phyloP scores from a whole-genome alignment of 2,113 vertebrate genomes.

The Sclerurus mexicanus region DNA sequence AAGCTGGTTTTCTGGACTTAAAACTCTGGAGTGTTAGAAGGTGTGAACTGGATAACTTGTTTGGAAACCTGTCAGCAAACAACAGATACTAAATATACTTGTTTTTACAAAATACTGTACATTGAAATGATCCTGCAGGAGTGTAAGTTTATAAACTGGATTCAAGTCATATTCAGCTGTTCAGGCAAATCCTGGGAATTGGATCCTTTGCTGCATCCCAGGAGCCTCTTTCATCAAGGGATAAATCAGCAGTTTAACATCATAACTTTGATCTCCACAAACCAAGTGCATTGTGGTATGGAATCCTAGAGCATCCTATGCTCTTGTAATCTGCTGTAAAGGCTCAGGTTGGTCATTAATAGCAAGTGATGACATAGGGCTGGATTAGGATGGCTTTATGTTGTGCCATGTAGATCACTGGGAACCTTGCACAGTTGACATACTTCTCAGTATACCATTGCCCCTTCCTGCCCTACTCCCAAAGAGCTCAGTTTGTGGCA shows the following conservation, averaged over 20 bases:
- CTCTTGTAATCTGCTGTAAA: not conserved
- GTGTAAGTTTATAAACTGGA: not conserved
- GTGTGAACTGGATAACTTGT: not conserved
- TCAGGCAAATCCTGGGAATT: not conserved
- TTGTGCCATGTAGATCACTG: not conserved
- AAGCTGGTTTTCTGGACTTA: not conserved
- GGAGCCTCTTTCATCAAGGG: not conserved
- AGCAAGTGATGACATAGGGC: not conserved
- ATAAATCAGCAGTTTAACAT: not conserved
- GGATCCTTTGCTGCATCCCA: not conserved
- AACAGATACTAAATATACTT: not conserved
- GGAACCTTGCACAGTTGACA: not conserved
- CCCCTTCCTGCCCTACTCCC: not conserved
- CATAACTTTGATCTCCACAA: not conserved
- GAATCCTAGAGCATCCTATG: not conserved
- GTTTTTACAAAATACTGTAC: not conserved
- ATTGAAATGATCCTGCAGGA: not conserved
- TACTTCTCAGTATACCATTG: not conserved
- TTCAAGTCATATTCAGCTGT: not conserved
- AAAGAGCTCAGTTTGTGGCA: not conserved
- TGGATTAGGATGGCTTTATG: not conserved
- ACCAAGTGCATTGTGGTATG: accelerated
- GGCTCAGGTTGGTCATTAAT: not conserved
- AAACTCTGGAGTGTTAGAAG: not conserved
- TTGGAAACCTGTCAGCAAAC: not conserved